Evolutionary conservation across 1,140 invertebrate genomes (phyloP).

Genomic region (Tetraneura akinire): DNA sequence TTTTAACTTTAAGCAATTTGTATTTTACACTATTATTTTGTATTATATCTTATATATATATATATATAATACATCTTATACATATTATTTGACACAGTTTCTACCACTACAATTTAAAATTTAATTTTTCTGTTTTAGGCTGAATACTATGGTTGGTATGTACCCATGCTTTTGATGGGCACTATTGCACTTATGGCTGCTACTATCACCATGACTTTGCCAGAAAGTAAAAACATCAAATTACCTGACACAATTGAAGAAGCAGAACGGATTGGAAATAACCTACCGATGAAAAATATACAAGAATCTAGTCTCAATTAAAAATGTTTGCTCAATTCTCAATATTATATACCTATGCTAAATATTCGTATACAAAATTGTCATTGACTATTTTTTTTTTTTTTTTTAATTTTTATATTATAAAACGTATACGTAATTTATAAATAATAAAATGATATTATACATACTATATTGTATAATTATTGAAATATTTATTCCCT

Average conservation of each 20-base stretch:
- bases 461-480: too few species aligned
- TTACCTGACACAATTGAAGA: conserved; percentile 72
- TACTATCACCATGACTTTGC: conserved; percentile 66
- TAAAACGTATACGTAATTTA: too few species aligned
- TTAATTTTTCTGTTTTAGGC: neutral
- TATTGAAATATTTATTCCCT: too few species aligned
- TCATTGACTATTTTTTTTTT: too few species aligned
- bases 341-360: too few species aligned
- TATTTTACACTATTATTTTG: too few species aligned
- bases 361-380: too few species aligned
- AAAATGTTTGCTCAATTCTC: too few species aligned
- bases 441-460: too few species aligned
- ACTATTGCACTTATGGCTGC: conserved; percentile 66
- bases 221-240: conserved; percentile 69
- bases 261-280: conserved; percentile 63
- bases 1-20: conserved; percentile 32
- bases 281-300: neutral
- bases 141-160: conserved; percentile 22
- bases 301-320: too few species aligned
- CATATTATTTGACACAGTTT: neutral
- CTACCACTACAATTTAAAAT: neutral
- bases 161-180: conserved; percentile 69
- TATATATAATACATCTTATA: neutral
- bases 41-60: too few species aligned
- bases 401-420: too few species aligned